Evolutionary conservation across 2,113 vertebrate species (phyloP), one percentile per base, ranked within the genome.

Genomic region (Tamias sibiricus): DNA sequence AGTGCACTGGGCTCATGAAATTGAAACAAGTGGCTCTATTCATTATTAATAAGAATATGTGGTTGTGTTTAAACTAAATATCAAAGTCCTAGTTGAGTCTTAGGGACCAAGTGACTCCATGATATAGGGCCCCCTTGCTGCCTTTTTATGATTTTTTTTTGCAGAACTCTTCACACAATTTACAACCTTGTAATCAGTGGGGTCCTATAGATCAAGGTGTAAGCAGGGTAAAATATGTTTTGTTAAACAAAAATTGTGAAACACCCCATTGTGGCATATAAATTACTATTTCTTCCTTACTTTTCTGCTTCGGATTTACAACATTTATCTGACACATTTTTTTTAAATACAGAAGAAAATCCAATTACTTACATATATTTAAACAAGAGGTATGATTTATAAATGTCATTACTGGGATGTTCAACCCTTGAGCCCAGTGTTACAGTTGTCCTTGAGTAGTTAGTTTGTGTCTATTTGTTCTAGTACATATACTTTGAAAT

Each of bases 231-330:
- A 98, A 97, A 93, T 94, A 97, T 90, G 68, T 98, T 98, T 97
- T 86, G 82, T 98, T 98, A 98, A 98, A 96, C 72, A 96, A 92
- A 91, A 98, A 97, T 92, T 47, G 14, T 96, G 97, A 97, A 97
- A 94, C 75, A 84, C 84, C 90, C 84, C 77, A 92, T 79, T 62
- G 22, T 95, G 88, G 57, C 74, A 40, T 92, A 97, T 97, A 97
- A 97, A 95, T 97, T 95, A 97, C 17, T 28, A 68, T 97, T 94
- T 72, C 37, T 96, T 96, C 95, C 87, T 40, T 80, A 84, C 76
- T 95, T 97, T 98, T 98, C 93, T 98, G 90, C 28, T 96, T 76
- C 49, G 94, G 93, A 98, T 98, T 98, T 98, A 92, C 59, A 98
- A 28, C n/a, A 62, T 95, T 97, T 98, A 96, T 88, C 94, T 97